Evolutionary conservation across 1,140 invertebrate genomes (phyloP), one percentile per base, ranked within the genome.

Genomic region (Eueides isabella): DNA sequence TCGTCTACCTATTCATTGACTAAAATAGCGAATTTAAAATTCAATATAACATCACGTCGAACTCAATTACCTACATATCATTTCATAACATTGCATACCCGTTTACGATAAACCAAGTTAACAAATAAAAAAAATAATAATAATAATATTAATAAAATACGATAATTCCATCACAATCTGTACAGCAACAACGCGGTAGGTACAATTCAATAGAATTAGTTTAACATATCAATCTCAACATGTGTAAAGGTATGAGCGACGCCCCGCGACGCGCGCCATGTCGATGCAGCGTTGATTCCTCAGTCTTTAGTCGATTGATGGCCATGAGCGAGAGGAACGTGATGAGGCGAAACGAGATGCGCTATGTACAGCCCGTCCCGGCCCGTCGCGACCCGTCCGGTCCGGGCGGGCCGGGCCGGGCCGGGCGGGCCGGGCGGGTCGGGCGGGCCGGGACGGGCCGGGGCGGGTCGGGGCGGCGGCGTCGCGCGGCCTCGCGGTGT

Each of bases 281-380:
- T 84, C 89, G 85, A 92, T 90, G 91, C 85, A 29, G 84, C 89
- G 85, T 92, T 92, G 91, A 92, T 92, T 91, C 87, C 91, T 92
- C 91, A 92, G 91, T 92, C 91, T 92, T 91, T 92, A 91, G 91
- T 91, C 90, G 90, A 91, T 92, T 92, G 91, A 92, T 92, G 91
- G 90, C 89, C 88, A 92, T 92, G 91, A 92, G 89, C 89, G 89
- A 92, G 88, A 88, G 90, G 87, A 87, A 88, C 77, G 74, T 28
- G 61, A 63, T 31, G 61, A 63, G 61, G 29, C 29, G 61, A 63
- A 88, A 92, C 90, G 90, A 82, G 84, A 88, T 91, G 90, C 86
- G 85, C 82, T 91, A 91, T 92, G 85, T 91, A 90, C 89, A 92
- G 86, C 87, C 41, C 84, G 35, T 14, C 35, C 14, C 35, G 35